A percentile compares a stretch with the other conserved stretches of the same genome.
Conservation (phyloP, 2,888 invertebrate genomes). For the Patella ulyssiponensis region DNA sequence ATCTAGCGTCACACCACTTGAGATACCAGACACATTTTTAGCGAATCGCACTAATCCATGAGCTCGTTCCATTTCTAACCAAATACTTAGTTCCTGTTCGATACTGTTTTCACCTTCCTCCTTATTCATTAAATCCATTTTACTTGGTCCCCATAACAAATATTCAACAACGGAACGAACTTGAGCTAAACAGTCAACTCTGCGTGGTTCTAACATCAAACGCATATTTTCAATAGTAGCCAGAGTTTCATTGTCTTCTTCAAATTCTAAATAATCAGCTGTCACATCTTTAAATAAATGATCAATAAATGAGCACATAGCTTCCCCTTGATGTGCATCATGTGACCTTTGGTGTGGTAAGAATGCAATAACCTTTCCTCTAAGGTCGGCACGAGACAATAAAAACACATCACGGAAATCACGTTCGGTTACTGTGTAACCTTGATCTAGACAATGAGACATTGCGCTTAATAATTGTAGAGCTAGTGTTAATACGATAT, state of each 20-base stretch:
- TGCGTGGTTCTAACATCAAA: slow-evolving; percentile 50
- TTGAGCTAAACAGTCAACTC: slow-evolving; percentile 55
- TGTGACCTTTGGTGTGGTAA: slow-evolving; percentile 59
- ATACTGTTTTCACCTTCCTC: slow-evolving; percentile 41
- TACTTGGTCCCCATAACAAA: slow-evolving; percentile 60
- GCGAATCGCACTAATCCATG: slow-evolving; percentile 54
- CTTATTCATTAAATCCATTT: slow-evolving; percentile 28
- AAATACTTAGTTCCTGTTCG: slow-evolving; percentile 59
- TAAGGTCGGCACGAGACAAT: slow-evolving; percentile 48
- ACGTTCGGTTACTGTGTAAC: slow-evolving; percentile 57
- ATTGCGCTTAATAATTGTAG: slow-evolving; percentile 62
- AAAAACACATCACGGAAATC: slow-evolving; percentile 60
- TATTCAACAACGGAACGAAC: slow-evolving; percentile 62
- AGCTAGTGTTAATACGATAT: slow-evolving; percentile 50
- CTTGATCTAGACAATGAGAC: slow-evolving; percentile 62
- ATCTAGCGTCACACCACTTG: slow-evolving; percentile 46
- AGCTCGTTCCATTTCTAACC: slow-evolving; percentile 61
- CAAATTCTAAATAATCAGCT: slow-evolving; percentile 39
- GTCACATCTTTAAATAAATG: slow-evolving; percentile 51
- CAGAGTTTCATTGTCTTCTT: slow-evolving; percentile 28
- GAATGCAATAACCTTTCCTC: slow-evolving; percentile 56
- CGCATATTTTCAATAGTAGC: slow-evolving; percentile 45
- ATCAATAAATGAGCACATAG: slow-evolving; percentile 58
- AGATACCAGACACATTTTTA: slow-evolving; percentile 41
- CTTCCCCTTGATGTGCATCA: slow-evolving; percentile 59